Base-by-base conservation (phyloP, 2,797 vertebrate genomes). In the Takifugu rubripes region DNA sequence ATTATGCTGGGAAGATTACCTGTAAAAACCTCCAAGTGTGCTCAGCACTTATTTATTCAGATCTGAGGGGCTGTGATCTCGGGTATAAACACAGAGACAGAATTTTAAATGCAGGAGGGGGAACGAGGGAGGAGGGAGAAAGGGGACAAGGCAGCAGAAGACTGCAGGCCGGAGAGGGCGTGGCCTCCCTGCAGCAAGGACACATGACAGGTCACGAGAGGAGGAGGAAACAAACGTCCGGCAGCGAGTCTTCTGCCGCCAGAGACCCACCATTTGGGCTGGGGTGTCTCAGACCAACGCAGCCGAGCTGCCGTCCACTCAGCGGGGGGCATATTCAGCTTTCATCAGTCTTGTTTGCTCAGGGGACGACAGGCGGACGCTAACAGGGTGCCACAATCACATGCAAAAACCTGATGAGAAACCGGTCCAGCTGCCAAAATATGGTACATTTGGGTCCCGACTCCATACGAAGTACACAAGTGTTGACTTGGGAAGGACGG, bases 1-100 rank as follows among this genome's bases (percentile, higher is more conserved):
- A 62, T 78, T 81, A 61, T 81, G 86, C 79, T 80, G 70, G 75
- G 74, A 72, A 77, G 87, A 89, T 87, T 89, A 86, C 69, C 36
- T 40, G 36, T 40, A 10, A 40, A 40, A 40, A 40, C 36, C 36
- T 36, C 33, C 14, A 61, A 61, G 71, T 77, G 76, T 64, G 74
- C 74, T 77, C 52, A 27, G 4, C 5, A 9, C 59, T 81, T 82
- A 77, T 79, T 78, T 80, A 74, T 73, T 72, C 70, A 70, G 63
- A 74, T 78, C 65, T 63, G 63, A 52, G 11, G 66, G 55, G 58
- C 61, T 52, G 16, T 51, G 49, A 57, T 62, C 33, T 48, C 46
- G 26, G 43, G 12, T 3, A 8, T 9, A 3, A 44, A 40, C 27
- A n/a, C 12, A 16, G 49, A 7, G 4, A 42, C 40, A 0, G 3